Percentiles rank a stretch among this genome's conserved stretches.
Conservation (phyloP, 2,888 invertebrate genomes). For the Neelides folsomi region DNA sequence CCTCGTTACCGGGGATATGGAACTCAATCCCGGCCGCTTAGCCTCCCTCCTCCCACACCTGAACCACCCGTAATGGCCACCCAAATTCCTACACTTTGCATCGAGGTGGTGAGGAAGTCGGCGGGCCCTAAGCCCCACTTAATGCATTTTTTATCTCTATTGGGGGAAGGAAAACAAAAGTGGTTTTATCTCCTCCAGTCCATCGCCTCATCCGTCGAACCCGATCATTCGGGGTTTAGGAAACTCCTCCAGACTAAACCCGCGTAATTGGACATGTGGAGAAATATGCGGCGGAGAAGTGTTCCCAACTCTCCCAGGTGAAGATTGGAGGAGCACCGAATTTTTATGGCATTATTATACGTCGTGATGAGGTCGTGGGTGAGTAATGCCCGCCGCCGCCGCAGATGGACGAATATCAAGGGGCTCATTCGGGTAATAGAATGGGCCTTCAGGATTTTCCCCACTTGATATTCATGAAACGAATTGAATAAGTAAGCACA, state of each 20-base stretch:
- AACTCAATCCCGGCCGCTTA: conserved; percentile 34
- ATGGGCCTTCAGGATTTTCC: conserved; percentile 3
- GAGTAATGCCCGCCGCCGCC: conserved; percentile 10
- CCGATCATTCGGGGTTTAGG: too few species aligned
- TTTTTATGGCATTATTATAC: not conserved
- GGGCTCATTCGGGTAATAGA: not conserved
- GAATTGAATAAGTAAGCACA: conserved; percentile 25
- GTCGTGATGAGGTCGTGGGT: conserved; percentile 8
- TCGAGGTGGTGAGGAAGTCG: too few species aligned
- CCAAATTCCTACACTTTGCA: conserved; percentile 2
- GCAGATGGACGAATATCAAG: not conserved
- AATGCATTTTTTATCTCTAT: conserved; percentile 16
- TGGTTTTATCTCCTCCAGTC: too few species aligned
- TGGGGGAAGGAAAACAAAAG: too few species aligned
- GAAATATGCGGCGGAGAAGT: too few species aligned
- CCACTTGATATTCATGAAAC: conserved; percentile 32
- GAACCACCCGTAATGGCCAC: conserved; percentile 30
- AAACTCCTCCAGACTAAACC: too few species aligned
- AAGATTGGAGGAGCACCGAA: too few species aligned
- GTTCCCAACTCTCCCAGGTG: too few species aligned
- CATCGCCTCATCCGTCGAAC: too few species aligned
- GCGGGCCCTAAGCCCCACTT: conserved; percentile 6
- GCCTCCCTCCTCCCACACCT: conserved; percentile 32
- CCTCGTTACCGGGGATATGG: conserved; percentile 34
- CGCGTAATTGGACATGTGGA: too few species aligned